Base-by-base conservation (phyloP, 2,113 vertebrate species). In the Platichthys stellatus region DNA sequence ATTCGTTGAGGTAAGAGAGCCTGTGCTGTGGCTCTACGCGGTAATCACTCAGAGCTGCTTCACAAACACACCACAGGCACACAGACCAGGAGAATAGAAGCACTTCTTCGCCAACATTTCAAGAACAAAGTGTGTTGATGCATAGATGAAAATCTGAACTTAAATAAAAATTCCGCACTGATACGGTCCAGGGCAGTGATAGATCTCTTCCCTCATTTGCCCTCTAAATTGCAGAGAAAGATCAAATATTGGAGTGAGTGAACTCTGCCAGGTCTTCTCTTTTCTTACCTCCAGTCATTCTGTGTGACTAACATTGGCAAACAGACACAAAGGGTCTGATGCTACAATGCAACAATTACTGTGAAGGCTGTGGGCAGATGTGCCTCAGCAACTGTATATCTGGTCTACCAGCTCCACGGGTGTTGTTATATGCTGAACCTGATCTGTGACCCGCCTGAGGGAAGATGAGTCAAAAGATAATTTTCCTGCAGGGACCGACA, bases 1-100 rank as follows among this genome's bases (percentile, higher is more conserved):
- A 89, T 92, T 90, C 17, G 77, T 76, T 85, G 79, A 84, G 81
- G 80, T 84, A 83, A 84, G 79, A 77, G 74, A 86, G 82, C 68
- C 81, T 91, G 77, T 90, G 83, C 78, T 76, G 78, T 76, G 72
- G 72, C 71, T 72, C 69, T 74, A 66, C 61, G 76, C 24, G 23
- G 78, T 86, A 84, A 88, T 89, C 84, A 86, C 62, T 86, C 82
- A 84, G 79, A 78, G 81, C n/a, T 61, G 83, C 69, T 84, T 17
- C 26, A 63, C 71, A 64, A 69, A 74, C 68, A 63, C 82, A 83
- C 49, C 69, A 74, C 28, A 73, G 66, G 69, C 31, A 18, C 49
- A 23, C 69, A 72, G n/a, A 64, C 65, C 49, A 4, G 21, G 14
- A 72, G 24, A 60, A 68, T 75, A 31, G 69, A 72, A 5, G 23